A percentile compares a stretch with the other conserved stretches of the same genome.
phyloP scores from a whole-genome alignment of 2,113 vertebrate genomes.

The Gadus chalcogrammus region DNA sequence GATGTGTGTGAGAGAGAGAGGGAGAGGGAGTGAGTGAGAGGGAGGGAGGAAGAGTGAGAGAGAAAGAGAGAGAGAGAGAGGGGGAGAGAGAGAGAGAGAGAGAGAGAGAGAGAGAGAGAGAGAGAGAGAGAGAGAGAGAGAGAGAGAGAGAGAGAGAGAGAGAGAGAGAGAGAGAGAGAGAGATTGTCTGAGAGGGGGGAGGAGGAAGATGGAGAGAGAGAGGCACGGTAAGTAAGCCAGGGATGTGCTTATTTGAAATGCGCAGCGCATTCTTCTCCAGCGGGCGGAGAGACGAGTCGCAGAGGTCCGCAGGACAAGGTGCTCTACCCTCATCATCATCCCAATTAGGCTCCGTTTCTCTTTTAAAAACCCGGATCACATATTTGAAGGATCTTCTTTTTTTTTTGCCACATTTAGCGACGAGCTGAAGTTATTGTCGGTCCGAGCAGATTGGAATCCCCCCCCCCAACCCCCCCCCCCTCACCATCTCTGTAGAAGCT shows the following conservation, averaged over 20 bases:
- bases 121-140: neutral
- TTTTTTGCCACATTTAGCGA: neutral
- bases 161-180: neutral
- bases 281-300: neutral
- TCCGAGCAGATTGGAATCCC: too few relatives aligned
- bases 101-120: neutral
- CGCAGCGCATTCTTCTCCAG: conserved; percentile 46
- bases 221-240: neutral
- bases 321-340: neutral
- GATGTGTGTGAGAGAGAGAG: neutral
- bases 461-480: too few relatives aligned
- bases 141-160: neutral
- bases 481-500: too few relatives aligned
- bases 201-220: neutral
- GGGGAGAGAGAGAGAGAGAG: neutral
- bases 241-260: conserved; percentile 47
- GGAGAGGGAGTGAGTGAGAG: too few relatives aligned
- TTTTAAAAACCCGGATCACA: neutral
- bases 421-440: conserved; percentile 2
- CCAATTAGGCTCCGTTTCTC: neutral
- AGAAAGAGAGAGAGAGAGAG: conserved; percentile 3
- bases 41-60: neutral
- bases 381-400: neutral
- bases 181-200: neutral
- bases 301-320: neutral